These are phyloP conservation scores for Drosophila siamana DNA, from an alignment of 2,888 invertebrate genomes.

Conservation along the genomic window DNA sequence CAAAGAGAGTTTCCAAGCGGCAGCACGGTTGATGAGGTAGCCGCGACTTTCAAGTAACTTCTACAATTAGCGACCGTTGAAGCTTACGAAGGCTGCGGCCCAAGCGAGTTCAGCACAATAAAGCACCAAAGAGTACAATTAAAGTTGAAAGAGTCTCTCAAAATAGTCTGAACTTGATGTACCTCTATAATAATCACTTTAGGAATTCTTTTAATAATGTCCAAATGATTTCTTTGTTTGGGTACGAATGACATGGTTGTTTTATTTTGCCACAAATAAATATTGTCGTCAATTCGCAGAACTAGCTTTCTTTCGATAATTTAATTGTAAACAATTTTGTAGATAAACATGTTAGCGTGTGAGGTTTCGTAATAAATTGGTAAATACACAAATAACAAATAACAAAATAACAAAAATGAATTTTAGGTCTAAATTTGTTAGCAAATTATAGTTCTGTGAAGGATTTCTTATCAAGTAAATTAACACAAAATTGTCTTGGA, in stretches of 20 bases:
- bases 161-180: slow-evolving; percentile 12
- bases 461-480: background rate
- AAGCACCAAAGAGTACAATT: slow-evolving; percentile 28
- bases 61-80: slow-evolving; percentile 74
- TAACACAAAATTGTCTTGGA: too few species aligned
- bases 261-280: background rate
- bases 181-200: slow-evolving; percentile 23
- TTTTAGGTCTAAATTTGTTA: background rate
- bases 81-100: slow-evolving; percentile 22
- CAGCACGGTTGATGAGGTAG: slow-evolving; percentile 38
- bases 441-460: background rate
- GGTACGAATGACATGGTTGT: background rate
- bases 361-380: background rate
- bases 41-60: slow-evolving; percentile 39
- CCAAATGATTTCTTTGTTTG: slow-evolving; percentile 3
- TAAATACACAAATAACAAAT: background rate
- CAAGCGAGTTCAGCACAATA: slow-evolving; percentile 32
- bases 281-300: background rate
- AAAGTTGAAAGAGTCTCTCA: slow-evolving; percentile 21
- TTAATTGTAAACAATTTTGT: background rate
- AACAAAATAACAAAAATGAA: too few species aligned
- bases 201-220: slow-evolving; percentile 18
- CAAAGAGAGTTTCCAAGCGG: slow-evolving; percentile 26
- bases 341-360: background rate
- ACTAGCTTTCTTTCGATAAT: background rate